Base-by-base conservation (phyloP, 2,113 vertebrate species). In the Peromyscus leucopus region DNA sequence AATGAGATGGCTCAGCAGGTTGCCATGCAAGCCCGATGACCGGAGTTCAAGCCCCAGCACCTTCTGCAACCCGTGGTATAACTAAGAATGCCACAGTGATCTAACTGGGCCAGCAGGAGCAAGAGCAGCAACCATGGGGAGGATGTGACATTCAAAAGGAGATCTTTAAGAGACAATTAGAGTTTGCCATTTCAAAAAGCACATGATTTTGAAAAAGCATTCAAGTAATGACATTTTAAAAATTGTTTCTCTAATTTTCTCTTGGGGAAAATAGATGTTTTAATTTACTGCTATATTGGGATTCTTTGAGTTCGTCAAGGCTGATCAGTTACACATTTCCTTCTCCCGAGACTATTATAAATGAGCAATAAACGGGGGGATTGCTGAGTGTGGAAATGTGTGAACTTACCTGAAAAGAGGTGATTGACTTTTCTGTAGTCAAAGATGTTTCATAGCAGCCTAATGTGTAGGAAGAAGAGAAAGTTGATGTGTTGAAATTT, bases 221-320 rank as follows among this genome's bases (percentile, higher is more conserved):
- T 82, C 74, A 59, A 89, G 26, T 85, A 94, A 82, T 94, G 82
- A 76, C 55, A 86, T 97, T 96, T 96, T 24, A 96, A 90, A 79
- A 84, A 61, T 82, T 71, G 33, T 93, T 91, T 95, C 87, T 74
- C 28, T 94, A 26, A 74, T 97, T 96, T 86, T 80, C 90, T 93
- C 67, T 84, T 31, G 39, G 78, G 31, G 65, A 21, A 80, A 95
- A 92, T 90, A 74, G 59, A 33, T 95, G 46, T 89, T 93, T 72
- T 75, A 90, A 88, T 59, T 92, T 92, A 88, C 90, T 87, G 51
- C 69, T 22, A 61, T 83, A 61, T 83, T 93, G 84, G 24, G 39
- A 74, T 83, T 90, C 33, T 95, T 92, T 86, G 61, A 85, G 80
- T 87, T 86, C 48, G 61, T 96, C 96, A 88, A 79, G 91, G 75